phyloP scores from a whole-genome alignment of 2,797 vertebrate species.

The Hirundo rustica region DNA sequence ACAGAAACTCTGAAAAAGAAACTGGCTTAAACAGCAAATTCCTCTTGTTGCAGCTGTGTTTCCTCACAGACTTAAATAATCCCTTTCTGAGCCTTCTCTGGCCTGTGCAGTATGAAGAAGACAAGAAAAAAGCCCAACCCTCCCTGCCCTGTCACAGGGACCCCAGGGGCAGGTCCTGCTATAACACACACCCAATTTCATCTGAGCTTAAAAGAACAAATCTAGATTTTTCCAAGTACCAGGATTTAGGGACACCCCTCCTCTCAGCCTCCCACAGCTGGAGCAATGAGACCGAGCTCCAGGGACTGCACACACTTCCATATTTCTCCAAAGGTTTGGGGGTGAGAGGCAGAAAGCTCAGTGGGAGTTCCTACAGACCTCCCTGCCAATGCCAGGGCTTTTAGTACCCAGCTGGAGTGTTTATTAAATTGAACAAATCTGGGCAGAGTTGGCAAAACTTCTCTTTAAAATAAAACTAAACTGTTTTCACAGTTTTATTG shows the following conservation, averaged over 20 bases:
- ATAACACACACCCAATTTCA: neutral
- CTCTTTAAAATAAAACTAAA: neutral
- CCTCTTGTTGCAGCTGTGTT: neutral
- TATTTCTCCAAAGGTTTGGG: neutral
- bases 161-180: neutral
- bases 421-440: neutral
- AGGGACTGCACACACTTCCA: neutral
- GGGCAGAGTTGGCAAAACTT: neutral
- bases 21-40: neutral
- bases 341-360: neutral
- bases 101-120: neutral
- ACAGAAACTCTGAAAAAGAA: neutral
- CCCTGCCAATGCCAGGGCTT: neutral
- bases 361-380: neutral
- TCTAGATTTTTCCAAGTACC: neutral
- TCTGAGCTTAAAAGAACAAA: neutral
- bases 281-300: neutral
- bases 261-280: neutral
- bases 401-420: rapidly evolving
- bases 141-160: neutral
- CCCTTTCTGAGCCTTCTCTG: neutral
- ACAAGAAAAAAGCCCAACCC: neutral
- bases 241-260: neutral
- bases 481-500: neutral
- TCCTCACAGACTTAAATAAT: neutral